These are phyloP conservation scores for Meloidogyne hapla DNA, from an alignment of 1,140 invertebrate genomes.

Conservation along the genomic window DNA sequence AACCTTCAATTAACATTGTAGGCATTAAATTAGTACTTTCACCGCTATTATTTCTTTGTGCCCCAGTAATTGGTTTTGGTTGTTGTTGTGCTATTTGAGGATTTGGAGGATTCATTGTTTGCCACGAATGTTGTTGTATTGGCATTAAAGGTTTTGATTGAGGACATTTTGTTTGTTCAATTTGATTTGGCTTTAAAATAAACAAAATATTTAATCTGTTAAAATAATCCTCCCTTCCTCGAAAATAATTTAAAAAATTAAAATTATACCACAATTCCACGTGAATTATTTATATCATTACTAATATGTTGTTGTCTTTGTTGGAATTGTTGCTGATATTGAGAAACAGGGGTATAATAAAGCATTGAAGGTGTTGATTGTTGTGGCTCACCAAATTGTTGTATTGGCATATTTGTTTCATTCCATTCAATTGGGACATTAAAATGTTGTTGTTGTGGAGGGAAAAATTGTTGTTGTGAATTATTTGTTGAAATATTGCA, in stretches of 20 bases:
- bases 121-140: constrained; percentile 19
- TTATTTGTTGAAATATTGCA: constrained; percentile 11
- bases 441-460: background rate
- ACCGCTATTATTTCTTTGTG: background rate
- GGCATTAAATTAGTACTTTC: background rate
- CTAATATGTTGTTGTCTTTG: background rate
- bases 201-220: background rate
- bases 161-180: constrained; percentile 21
- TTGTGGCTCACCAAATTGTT: background rate
- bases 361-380: background rate
- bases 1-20: background rate
- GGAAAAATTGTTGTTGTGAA: background rate
- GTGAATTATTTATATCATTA: background rate
- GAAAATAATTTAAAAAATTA: too few species aligned
- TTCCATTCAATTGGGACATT: constrained; percentile 3
- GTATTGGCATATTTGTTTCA: background rate
- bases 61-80: background rate
- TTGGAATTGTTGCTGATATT: background rate
- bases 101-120: constrained; percentile 5
- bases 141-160: constrained; percentile 7
- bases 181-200: background rate
- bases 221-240: background rate
- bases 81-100: background rate
- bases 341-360: background rate
- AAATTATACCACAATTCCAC: background rate